These are phyloP conservation scores for Neomorphus geoffroyi DNA, from an alignment of 2,797 vertebrate genomes.

Conservation along the genomic window DNA sequence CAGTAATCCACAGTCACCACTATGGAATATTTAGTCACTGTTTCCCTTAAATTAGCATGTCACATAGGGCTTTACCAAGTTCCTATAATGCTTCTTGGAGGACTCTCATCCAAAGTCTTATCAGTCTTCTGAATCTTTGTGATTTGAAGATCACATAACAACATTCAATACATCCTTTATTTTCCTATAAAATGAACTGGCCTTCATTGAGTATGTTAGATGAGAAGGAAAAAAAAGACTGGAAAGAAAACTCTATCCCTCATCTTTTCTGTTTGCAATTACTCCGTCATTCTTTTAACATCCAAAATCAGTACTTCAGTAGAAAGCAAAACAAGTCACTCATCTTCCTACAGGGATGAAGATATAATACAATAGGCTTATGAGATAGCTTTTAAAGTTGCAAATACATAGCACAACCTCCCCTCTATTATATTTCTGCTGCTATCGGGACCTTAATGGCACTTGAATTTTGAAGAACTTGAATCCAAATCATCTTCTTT, in stretches of 20 bases:
- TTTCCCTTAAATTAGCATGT: not conserved
- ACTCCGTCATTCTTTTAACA: not conserved
- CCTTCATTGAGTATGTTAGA: constrained; percentile 10
- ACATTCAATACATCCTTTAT: not conserved
- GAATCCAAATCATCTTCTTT: constrained; percentile 41
- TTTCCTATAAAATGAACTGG: not conserved
- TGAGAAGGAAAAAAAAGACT: not conserved
- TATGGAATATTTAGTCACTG: not conserved
- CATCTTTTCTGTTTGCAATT: not conserved
- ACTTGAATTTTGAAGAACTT: constrained; percentile 32
- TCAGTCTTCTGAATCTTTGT: not conserved
- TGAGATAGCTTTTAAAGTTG: not conserved
- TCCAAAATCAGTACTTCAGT: constrained; percentile 1
- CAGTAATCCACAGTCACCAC: not conserved
- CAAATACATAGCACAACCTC: not conserved
- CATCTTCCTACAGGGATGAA: not conserved
- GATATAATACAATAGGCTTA: not conserved
- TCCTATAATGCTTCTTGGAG: not conserved
- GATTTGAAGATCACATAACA: not conserved
- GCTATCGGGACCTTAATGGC: not conserved
- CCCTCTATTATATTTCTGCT: not conserved
- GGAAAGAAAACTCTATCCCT: not conserved
- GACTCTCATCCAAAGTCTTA: not conserved
- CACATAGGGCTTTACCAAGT: not conserved
- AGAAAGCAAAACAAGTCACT: not conserved